Evolutionary conservation across 2,113 vertebrate genomes (phyloP).

Genomic region (Mixornis gularis): DNA sequence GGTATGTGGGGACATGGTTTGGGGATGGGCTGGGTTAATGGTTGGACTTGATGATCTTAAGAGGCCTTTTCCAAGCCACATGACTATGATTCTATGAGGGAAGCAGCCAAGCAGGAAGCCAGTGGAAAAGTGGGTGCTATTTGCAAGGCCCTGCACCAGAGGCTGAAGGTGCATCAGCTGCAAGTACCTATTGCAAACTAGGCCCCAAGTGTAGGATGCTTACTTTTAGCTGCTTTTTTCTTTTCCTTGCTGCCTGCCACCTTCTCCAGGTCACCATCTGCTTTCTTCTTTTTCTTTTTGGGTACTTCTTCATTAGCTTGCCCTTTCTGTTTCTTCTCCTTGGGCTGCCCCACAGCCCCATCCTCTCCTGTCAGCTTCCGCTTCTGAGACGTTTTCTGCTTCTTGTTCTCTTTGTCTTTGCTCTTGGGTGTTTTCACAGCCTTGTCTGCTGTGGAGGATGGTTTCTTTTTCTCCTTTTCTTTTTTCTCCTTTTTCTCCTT

Average conservation of each 20-base stretch:
- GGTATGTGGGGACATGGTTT: not conserved
- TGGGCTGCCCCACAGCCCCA: conserved; percentile 19
- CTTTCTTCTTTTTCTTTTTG: conserved; percentile 67
- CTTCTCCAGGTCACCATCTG: not conserved
- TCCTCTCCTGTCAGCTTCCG: conserved; percentile 47
- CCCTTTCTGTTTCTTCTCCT: conserved; percentile 49
- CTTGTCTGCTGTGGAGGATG: not conserved
- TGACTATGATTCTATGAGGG: not conserved
- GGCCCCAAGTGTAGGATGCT: not conserved
- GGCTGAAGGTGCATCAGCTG: not conserved
- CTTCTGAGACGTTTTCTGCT: conserved; percentile 45
- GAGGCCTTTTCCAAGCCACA: not conserved
- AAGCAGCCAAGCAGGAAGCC: not conserved
- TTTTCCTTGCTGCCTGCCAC: conserved; percentile 39
- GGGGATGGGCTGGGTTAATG: not conserved
- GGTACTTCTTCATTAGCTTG: not conserved
- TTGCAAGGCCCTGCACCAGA: not conserved
- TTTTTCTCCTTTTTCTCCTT: conserved; percentile 61
- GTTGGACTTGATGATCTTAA: not conserved
- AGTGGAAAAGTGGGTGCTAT: not conserved
- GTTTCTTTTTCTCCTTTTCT: conserved; percentile 46
- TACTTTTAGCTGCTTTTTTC: conserved; percentile 72
- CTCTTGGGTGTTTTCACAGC: not conserved
- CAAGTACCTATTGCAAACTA: not conserved
- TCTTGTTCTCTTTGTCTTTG: conserved; percentile 63